Evolutionary conservation across 37 sponge, comb jelly and placozoan species (phyloP).

Genomic region (Petrosia ficiformis): DNA sequence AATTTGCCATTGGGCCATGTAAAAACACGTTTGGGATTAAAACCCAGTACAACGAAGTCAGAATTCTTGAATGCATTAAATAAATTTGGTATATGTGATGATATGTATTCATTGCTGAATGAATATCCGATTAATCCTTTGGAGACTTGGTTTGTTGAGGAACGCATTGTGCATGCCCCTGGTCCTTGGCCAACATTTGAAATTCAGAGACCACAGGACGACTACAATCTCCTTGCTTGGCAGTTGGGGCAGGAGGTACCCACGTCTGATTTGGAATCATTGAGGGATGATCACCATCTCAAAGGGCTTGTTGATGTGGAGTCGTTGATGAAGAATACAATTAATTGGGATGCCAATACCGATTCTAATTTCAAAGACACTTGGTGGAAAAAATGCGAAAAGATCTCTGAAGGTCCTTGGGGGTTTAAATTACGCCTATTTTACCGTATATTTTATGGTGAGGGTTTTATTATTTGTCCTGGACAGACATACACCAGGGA

Average conservation of each 20-base stretch:
- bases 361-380: conserved; percentile 41
- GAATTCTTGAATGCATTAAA: conserved; percentile 40
- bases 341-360: conserved; percentile 79
- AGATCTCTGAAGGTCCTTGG: conserved; percentile 68
- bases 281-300: conserved; percentile 50
- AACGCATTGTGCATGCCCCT: conserved; percentile 83
- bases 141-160: conserved; percentile 80
- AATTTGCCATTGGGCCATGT: conserved; percentile 53
- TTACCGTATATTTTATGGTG: conserved; percentile 87
- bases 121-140: conserved; percentile 69
- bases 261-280: not conserved
- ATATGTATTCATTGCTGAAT: conserved; percentile 64
- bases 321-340: conserved; percentile 39
- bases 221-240: conserved; percentile 87
- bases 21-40: conserved; percentile 73
- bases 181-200: conserved; percentile 93
- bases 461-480: conserved; percentile 66
- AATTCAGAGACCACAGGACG: conserved; percentile 89
- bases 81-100: conserved; percentile 71
- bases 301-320: conserved; percentile 54
- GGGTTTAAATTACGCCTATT: conserved; percentile 64
- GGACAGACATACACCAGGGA: conserved; percentile 27
- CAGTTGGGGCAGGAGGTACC: conserved; percentile 54
- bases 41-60: conserved; percentile 34
- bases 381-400: conserved; percentile 72